phyloP scores from a whole-genome alignment of 2,888 invertebrate species.

The Phyllotreta striolata region DNA sequence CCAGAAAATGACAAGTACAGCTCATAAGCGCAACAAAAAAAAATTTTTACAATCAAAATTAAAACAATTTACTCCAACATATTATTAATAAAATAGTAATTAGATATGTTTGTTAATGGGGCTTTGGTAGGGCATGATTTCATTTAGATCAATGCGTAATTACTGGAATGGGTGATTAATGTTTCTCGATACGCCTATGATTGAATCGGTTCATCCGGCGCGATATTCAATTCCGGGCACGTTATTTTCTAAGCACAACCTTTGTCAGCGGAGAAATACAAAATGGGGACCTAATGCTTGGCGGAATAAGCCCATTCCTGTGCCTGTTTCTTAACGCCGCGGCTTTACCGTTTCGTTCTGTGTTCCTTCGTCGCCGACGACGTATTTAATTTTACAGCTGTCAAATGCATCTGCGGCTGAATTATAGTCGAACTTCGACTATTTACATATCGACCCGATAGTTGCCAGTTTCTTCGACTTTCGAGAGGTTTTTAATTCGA shows the following conservation, averaged over 20 bases:
- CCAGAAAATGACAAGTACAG: too few species aligned
- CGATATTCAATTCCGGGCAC: slow-evolving; percentile 50
- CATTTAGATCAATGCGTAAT: too few species aligned
- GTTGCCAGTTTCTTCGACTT: too few species aligned
- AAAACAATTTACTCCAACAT: too few species aligned
- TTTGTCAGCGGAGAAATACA: slow-evolving; percentile 49
- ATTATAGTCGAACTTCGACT: slow-evolving; percentile 54
- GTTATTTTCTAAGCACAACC: slow-evolving; percentile 52
- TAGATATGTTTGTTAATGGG: too few species aligned
- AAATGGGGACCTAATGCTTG: slow-evolving; percentile 49
- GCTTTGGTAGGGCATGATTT: too few species aligned
- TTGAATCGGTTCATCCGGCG: slow-evolving; percentile 31
- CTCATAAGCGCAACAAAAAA: too few species aligned
- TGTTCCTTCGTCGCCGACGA: slow-evolving; percentile 42
- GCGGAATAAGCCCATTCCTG: slow-evolving; percentile 47
- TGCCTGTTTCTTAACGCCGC: slow-evolving; percentile 49
- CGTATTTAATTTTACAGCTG: slow-evolving; percentile 55
- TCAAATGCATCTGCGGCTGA: slow-evolving; percentile 55
- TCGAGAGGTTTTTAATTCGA: too few species aligned
- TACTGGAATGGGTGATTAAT: too few species aligned
- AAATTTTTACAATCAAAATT: too few species aligned
- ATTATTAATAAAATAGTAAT: too few species aligned
- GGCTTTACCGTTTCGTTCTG: slow-evolving; percentile 27
- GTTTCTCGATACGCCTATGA: too few species aligned
- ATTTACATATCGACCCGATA: slow-evolving; percentile 40